phyloP scores from a whole-genome alignment of 2,888 invertebrate genomes.

The Xestia xanthographa region DNA sequence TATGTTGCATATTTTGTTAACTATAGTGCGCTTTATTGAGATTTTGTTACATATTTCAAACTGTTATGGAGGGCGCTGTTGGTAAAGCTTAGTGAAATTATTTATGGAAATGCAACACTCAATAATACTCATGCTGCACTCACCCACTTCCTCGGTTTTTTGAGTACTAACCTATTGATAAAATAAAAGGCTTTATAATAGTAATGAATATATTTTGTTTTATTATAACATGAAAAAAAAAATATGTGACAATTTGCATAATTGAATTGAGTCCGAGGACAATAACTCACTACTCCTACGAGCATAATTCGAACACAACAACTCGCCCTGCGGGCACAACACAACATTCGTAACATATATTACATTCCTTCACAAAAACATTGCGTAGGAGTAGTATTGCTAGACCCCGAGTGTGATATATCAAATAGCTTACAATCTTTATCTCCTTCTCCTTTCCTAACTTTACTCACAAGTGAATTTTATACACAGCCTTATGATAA shows the following conservation, averaged over 20 bases:
- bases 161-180: neutral
- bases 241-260: constrained; percentile 88
- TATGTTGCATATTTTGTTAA: too few relatives aligned
- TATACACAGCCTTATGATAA: constrained; percentile 87
- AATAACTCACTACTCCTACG: constrained; percentile 79
- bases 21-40: too few relatives aligned
- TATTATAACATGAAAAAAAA: constrained; percentile 89
- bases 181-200: constrained; percentile 79
- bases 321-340: constrained; percentile 80
- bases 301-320: constrained; percentile 79
- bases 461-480: constrained; percentile 83
- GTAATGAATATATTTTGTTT: constrained; percentile 89
- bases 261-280: constrained; percentile 81
- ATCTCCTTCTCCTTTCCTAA: constrained; percentile 76
- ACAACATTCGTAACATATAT: constrained; percentile 80
- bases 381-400: constrained; percentile 77
- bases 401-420: constrained; percentile 68
- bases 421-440: constrained; percentile 80
- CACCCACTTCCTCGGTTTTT: neutral
- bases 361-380: constrained; percentile 77
- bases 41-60: neutral
- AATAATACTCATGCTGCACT: neutral
- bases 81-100: neutral
- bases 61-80: neutral
- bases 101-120: neutral